These are phyloP conservation scores for Lanistes nyassanus DNA, from an alignment of 1,140 invertebrate species.

Conservation along the genomic window DNA sequence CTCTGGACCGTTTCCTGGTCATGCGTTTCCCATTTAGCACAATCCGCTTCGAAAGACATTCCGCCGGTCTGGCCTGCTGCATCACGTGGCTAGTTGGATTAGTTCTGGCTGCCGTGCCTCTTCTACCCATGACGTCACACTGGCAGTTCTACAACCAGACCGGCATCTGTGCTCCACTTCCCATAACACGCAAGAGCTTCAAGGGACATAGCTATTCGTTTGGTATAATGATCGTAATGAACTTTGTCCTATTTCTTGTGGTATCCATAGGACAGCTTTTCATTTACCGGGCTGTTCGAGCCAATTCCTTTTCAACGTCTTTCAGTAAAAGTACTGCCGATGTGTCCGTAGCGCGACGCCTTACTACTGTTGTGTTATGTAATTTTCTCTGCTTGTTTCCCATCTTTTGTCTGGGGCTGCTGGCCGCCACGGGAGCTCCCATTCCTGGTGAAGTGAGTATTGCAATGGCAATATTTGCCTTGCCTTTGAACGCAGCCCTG, in stretches of 20 bases:
- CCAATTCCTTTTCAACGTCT: no score
- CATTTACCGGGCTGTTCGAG: no score
- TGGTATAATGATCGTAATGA: conserved; percentile 35
- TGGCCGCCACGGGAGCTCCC: conserved; percentile 26
- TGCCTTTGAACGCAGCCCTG: conserved; percentile 39
- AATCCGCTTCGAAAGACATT: conserved; percentile 21
- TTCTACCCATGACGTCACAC: conserved; percentile 17
- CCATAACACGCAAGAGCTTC: conserved; percentile 22
- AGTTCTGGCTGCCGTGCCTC: conserved; percentile 22
- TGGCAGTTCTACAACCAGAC: conserved; percentile 37
- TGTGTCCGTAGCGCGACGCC: conserved; percentile 28
- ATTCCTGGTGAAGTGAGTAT: conserved; percentile 40
- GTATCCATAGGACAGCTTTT: conserved; percentile 37
- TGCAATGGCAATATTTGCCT: conserved; percentile 35
- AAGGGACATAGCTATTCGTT: conserved; percentile 35
- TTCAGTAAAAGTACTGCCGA: conserved; percentile 5
- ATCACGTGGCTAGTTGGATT: conserved; percentile 22
- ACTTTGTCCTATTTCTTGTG: conserved; percentile 34
- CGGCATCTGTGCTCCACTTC: conserved; percentile 36
- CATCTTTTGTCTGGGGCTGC: conserved; percentile 19
- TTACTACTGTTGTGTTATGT: conserved; percentile 28
- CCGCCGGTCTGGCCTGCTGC: not conserved
- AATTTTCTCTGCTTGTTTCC: conserved; percentile 28
- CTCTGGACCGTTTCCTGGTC: conserved; percentile 46
- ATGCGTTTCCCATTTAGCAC: conserved; percentile 49